Base-by-base conservation (phyloP, 2,888 invertebrate species). In the Troilus luridus region DNA sequence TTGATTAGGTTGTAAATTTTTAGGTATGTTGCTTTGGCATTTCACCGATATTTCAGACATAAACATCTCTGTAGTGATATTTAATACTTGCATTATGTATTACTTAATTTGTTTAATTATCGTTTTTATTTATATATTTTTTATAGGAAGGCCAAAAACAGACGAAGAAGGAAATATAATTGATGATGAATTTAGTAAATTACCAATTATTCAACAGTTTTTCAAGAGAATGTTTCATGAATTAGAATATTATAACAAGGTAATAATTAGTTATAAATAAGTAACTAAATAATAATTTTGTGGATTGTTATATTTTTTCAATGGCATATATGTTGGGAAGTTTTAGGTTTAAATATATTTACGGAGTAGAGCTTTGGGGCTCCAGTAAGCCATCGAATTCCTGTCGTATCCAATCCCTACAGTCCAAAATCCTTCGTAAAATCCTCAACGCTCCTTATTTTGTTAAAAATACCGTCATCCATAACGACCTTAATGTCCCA, bases 121-220 rank as follows among this genome's bases (percentile, higher is more conserved):
- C 12, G 24, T 56, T 88, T 88, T 59, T 56, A 54, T 88, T n/a
- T 88, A 60, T 54, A 24, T 41, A 54, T 91, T 90, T 81, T 95
- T 96, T 93, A 95, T 96, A 95, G 97, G 98, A 0, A 96, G 96
- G n/a, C 97, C 98, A 0, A 95, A 95, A 85, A 94, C 95, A 11
- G 97, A 97, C 93, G 96, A 96, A 90, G 95, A 97, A 59, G 98
- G 98, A 0, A 95, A 96, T 91, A 93, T 95, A 9, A 95, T 98
- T 14, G 95, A 96, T 93, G 97, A 98, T 94, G 97, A 97, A 94
- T 98, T 96, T 94, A 96, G 96, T 88, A 94, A 95, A 91, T 94
- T 96, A 93, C 97, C 97, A 0, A 93, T 95, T 0, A 94, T 96
- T n/a, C 94, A 96, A 93, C 97, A 97, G 94, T 96, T 97, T 93